These are phyloP conservation scores for Rynchops niger DNA, from an alignment of 2,113 vertebrate genomes.

Conservation along the genomic window DNA sequence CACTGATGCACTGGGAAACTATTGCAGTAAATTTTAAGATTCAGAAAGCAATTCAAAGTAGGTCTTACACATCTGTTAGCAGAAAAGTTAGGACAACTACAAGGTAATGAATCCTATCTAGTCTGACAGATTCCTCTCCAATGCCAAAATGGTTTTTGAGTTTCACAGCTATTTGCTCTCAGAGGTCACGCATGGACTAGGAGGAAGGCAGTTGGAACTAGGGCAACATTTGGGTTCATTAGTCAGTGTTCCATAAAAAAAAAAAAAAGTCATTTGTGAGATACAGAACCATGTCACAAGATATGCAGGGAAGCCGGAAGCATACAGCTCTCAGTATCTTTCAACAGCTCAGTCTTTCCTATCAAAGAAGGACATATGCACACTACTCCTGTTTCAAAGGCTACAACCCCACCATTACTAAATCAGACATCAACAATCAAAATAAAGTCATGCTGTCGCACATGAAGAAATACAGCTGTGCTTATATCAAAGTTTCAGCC, in stretches of 20 bases:
- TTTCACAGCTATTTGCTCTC: background rate
- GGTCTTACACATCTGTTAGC: background rate
- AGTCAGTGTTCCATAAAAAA: background rate
- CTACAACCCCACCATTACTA: background rate
- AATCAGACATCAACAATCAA: conserved; percentile 13
- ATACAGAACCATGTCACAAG: background rate
- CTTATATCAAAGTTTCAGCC: conserved; percentile 47
- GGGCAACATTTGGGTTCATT: background rate
- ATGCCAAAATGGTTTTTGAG: background rate
- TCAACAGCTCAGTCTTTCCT: background rate
- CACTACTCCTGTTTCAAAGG: conserved; percentile 13
- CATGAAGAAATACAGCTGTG: conserved; percentile 55
- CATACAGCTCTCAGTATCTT: background rate
- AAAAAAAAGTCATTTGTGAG: background rate
- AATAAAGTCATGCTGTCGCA: background rate
- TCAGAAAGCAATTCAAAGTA: background rate
- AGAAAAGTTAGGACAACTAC: background rate
- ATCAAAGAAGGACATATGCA: background rate
- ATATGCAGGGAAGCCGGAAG: background rate
- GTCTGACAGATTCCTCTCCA: background rate
- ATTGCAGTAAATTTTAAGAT: background rate
- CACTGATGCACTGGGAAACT: background rate
- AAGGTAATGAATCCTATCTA: background rate
- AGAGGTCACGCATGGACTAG: background rate
- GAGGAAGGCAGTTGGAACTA: background rate